These are phyloP conservation scores for Bryconaethiops microstoma DNA, from an alignment of 2,797 vertebrate genomes.

Conservation along the genomic window DNA sequence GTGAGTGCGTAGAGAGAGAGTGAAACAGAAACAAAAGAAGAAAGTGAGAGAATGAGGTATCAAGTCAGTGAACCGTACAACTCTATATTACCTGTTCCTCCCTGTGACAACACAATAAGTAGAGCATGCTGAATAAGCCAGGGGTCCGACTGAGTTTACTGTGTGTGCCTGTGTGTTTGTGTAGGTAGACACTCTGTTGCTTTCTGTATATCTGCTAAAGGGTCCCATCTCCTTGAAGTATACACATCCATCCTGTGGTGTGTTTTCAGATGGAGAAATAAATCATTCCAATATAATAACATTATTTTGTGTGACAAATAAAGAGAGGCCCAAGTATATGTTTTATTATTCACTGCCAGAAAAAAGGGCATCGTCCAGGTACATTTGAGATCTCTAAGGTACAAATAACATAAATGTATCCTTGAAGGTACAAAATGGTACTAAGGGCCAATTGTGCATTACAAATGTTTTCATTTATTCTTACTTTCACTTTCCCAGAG, in stretches of 20 bases:
- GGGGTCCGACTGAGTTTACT: conserved; percentile 23
- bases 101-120: conserved; percentile 27
- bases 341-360: no score
- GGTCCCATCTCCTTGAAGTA: conserved; percentile 20
- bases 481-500: no score
- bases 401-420: no score
- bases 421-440: no score
- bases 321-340: no score
- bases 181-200: conserved; percentile 8
- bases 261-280: background rate
- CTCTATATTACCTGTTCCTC: conserved; percentile 23
- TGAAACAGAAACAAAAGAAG: conserved; percentile 24
- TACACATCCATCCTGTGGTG: background rate
- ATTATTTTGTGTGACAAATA: background rate
- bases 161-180: background rate
- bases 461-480: no score
- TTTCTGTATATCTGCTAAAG: conserved; percentile 15
- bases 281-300: background rate
- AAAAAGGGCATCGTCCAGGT: no score
- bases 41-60: conserved; percentile 38
- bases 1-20: conserved; percentile 21
- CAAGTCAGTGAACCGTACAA: conserved; percentile 36
- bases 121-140: conserved; percentile 29
- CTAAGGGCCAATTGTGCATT: no score
- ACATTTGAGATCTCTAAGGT: no score